A percentile compares a stretch with the other conserved stretches of the same genome.
Conservation (phyloP, 1,140 invertebrate species). For the Paraescarpia echinospica region DNA sequence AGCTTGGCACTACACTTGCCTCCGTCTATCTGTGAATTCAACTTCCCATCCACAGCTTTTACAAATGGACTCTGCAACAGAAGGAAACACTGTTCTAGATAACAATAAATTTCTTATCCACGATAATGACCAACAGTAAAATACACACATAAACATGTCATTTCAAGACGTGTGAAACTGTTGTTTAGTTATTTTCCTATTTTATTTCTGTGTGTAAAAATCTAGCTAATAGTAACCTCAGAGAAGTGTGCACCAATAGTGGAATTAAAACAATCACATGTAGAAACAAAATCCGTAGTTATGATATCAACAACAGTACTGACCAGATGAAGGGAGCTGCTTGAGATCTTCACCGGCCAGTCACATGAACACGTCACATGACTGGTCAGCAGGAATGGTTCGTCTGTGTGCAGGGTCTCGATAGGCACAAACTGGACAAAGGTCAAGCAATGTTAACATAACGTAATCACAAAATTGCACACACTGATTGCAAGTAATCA, state of each 20-base stretch:
- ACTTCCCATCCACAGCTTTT: constrained; percentile 41
- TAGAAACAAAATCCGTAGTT: not conserved
- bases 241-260: too few species aligned
- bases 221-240: too few species aligned
- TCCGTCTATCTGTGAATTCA: constrained; percentile 47
- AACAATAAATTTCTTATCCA: not conserved
- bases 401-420: constrained; percentile 50
- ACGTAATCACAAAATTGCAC: not conserved
- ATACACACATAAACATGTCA: too few species aligned
- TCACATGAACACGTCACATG: constrained; percentile 55
- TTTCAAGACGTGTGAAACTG: too few species aligned
- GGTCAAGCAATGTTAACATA: not conserved
- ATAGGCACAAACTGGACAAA: constrained; percentile 22
- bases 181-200: not conserved
- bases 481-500: not conserved
- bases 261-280: not conserved
- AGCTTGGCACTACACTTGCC: constrained; percentile 34
- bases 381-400: constrained; percentile 52
- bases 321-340: constrained; percentile 51
- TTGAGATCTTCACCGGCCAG: constrained; percentile 52
- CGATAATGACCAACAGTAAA: too few species aligned
- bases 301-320: not conserved
- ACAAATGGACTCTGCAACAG: constrained; percentile 42
- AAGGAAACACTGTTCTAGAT: constrained; percentile 19
- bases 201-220: not conserved